Percentiles rank a stretch among this genome's conserved stretches.
phyloP scores from a whole-genome alignment of 2,888 invertebrate genomes.

The Thysanoteuthis rhombus region DNA sequence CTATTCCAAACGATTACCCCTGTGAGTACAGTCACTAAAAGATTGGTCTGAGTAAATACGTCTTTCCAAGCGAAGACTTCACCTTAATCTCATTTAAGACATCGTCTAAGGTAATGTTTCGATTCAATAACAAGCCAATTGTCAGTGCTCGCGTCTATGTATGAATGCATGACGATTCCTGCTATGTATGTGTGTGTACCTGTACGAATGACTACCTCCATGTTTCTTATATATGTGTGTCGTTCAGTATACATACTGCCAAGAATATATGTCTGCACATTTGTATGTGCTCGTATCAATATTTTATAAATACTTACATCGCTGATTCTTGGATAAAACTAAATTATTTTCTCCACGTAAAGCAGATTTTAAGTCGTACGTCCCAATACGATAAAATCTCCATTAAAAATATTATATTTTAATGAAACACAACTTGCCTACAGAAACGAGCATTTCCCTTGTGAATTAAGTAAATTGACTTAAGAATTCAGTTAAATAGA shows the following conservation, averaged over 20 bases:
- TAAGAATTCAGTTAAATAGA: conserved; percentile 12
- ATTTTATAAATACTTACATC: neutral
- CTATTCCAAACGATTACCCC: no score
- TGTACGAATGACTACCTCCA: neutral
- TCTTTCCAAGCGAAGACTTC: no score
- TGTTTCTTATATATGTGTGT: neutral
- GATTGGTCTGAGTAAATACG: no score
- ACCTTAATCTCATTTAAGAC: no score
- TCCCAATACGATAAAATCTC: neutral
- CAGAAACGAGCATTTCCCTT: neutral
- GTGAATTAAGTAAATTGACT: neutral
- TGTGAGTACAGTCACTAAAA: no score
- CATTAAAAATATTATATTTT: neutral
- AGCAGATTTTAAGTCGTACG: neutral
- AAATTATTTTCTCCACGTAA: neutral
- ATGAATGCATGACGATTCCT: no score
- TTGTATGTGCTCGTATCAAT: neutral
- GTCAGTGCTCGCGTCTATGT: no score
- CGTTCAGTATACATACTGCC: neutral
- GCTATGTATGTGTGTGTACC: no score
- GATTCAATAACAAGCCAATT: no score
- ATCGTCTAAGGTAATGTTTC: no score
- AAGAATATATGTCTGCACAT: neutral
- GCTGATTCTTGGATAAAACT: neutral
- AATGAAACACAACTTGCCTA: neutral